Evolutionary conservation across 2,797 vertebrate species (phyloP), one percentile per base, ranked within the genome.

Genomic region (Sparidentex hasta): DNA sequence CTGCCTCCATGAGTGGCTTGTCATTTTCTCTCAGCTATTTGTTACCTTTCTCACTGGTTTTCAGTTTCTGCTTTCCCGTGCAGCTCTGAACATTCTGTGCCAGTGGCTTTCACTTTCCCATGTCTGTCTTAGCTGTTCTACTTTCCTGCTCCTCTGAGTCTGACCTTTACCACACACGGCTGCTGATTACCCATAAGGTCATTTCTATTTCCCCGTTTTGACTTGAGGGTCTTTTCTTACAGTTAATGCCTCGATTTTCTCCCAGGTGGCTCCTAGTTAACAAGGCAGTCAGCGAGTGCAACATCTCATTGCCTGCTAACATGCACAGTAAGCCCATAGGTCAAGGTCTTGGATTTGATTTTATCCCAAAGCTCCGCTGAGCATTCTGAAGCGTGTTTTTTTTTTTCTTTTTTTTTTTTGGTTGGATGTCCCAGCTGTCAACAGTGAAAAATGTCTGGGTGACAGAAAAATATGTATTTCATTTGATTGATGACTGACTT

Each of bases 121-220:
- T 44, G 62, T 75, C 43, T 61, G 25, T 80, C 66, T 68, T 43
- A 59, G 68, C 68, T 57, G 73, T 82, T 80, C 71, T 69, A 81
- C 67, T 82, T 74, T 74, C 50, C 61, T 47, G 55, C 73, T 57
- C 21, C 33, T 75, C 66, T 78, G 78, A 59, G 11, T 77, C 74
- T 84, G 81, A 91, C 88, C 85, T 83, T 85, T 86, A 76, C 46
- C 68, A 27, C 46, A 65, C 41, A 11, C 27, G 14, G 69, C 63
- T 73, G 73, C 64, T 82, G 80, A 55, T 65, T 79, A 41, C 51
- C 78, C 69, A 65, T 71, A 82, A 85, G 80, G 87, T 88, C 63
- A 75, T 80, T 87, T 81, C 69, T 78, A 83, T 91, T 87, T 86
- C 74, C 78, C 78, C 56, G 14, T 67, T 87, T 76, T 76, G 56